Evolutionary conservation across 1,140 invertebrate species (phyloP).

Genomic region (Heliothis subflexa): DNA sequence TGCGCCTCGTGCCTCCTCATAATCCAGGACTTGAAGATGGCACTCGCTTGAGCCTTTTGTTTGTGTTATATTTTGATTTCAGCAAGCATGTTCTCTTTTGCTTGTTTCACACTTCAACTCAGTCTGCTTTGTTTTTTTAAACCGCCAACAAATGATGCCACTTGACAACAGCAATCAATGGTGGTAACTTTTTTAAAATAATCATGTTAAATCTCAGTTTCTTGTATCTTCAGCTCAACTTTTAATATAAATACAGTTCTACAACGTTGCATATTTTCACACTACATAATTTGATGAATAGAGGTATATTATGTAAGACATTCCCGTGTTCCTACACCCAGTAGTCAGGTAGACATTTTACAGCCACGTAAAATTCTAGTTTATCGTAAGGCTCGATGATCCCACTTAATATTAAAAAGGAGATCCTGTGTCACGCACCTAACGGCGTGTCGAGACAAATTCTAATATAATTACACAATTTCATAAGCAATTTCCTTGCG

Average conservation of each 20-base stretch:
- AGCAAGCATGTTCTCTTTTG: not conserved
- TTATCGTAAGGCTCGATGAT: slow-evolving; percentile 17
- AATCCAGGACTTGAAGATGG: slow-evolving; percentile 24
- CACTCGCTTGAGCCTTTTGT: slow-evolving; percentile 8
- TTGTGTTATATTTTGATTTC: not conserved
- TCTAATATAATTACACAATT: slow-evolving; percentile 47
- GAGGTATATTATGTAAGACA: not conserved
- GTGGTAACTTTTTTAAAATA: no score
- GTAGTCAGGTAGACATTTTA: not conserved
- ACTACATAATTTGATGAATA: no score
- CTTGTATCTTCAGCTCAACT: no score
- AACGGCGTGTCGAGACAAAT: slow-evolving; percentile 42
- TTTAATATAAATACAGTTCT: no score
- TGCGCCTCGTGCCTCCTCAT: slow-evolving; percentile 17
- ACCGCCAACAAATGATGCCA: no score
- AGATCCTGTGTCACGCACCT: not conserved
- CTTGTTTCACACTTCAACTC: not conserved
- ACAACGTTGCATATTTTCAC: no score
- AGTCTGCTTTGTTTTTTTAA: no score
- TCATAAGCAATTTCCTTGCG: slow-evolving; percentile 45
- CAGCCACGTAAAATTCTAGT: slow-evolving; percentile 18
- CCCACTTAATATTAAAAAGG: slow-evolving; percentile 42
- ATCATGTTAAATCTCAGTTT: no score
- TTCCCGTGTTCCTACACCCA: not conserved
- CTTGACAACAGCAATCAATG: no score